Conservation (phyloP, 2,888 invertebrate genomes). For the Pogonocherus hispidulus region DNA sequence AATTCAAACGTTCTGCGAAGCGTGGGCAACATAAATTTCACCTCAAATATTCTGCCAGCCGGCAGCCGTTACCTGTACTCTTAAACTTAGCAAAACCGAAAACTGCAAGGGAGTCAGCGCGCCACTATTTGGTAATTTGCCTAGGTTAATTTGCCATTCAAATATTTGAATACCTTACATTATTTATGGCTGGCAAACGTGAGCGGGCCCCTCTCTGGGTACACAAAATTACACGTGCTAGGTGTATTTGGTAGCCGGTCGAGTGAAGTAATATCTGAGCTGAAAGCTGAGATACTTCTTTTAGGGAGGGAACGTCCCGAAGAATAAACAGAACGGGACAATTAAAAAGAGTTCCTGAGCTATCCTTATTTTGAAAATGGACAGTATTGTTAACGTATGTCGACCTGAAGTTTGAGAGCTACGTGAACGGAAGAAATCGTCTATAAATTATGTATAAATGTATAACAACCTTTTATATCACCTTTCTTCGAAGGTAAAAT, state of each 20-base stretch:
- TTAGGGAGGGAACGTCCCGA: not conserved
- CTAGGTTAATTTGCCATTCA: slow-evolving; percentile 22
- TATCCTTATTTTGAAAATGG: no score
- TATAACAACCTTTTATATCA: no score
- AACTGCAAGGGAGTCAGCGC: not conserved
- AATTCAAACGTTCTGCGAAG: no score
- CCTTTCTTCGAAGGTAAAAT: no score
- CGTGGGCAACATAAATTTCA: not conserved
- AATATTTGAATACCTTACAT: slow-evolving; percentile 29
- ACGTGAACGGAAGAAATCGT: no score
- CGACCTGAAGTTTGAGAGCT: no score
- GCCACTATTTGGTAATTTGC: not conserved
- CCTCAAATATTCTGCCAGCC: not conserved
- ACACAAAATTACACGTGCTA: slow-evolving; percentile 14
- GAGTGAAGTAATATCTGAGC: not conserved
- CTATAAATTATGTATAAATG: no score
- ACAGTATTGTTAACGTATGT: no score
- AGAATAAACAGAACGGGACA: slow-evolving; percentile 18
- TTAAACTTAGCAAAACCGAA: not conserved
- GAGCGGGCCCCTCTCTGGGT: not conserved
- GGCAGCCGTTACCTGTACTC: no score
- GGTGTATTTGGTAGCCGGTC: not conserved
- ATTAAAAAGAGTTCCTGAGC: slow-evolving; percentile 6
- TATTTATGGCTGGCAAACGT: slow-evolving; percentile 22
- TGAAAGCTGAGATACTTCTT: not conserved